Base-by-base conservation (phyloP, 2,888 invertebrate species). In the Scrobipalpa atriplicella region DNA sequence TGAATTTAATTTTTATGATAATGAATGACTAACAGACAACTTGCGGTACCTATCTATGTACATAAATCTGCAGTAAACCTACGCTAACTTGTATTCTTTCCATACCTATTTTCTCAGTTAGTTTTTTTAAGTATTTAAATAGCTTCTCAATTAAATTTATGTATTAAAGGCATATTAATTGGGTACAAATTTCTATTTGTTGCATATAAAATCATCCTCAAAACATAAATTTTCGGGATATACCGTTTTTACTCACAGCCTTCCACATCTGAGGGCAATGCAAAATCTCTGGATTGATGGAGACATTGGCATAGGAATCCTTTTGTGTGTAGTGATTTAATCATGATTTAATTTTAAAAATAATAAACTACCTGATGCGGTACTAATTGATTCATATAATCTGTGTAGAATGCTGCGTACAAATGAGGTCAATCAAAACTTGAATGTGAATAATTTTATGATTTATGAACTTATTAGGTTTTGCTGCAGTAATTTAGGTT, bases 241-340 rank as follows among this genome's bases (percentile, higher is more conserved):
- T 38, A 38, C 61, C 16, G 18, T 41, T 19, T 1, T 8, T 38
- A 29, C 29, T 13, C 3, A 5, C 11, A 18, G 13, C 18, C 18
- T 2, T 1, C 16, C 21, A 41, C 47, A 52, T 19, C 29, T 60
- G 16, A 18, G 47, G 41, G n/a, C 21, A 39, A 66, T 62, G 62
- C 56, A 66, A 64, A 29, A 66, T 58, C 38, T 56, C 8, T 41
- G 11, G 3, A 60, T 67, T 56, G 29, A 62, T 66, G 62, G 62
- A 41, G 62, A 62, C 41, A 43, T 62, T 39, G 3, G 41, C 62
- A 7, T 29, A 21, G 61, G 66, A 66, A 29, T 62, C n/a, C 21
- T 21, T 66, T 66, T 66, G 66, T 61, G n/a, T 16, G n/a, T 2
- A 10, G 38, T 36, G 62, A 66, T 54, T 66, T 51, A 54, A 62